Percentiles rank a stretch among this genome's conserved stretches.
Conservation (phyloP, 2,113 vertebrate genomes). For the Pomatorhinus ruficollis region DNA sequence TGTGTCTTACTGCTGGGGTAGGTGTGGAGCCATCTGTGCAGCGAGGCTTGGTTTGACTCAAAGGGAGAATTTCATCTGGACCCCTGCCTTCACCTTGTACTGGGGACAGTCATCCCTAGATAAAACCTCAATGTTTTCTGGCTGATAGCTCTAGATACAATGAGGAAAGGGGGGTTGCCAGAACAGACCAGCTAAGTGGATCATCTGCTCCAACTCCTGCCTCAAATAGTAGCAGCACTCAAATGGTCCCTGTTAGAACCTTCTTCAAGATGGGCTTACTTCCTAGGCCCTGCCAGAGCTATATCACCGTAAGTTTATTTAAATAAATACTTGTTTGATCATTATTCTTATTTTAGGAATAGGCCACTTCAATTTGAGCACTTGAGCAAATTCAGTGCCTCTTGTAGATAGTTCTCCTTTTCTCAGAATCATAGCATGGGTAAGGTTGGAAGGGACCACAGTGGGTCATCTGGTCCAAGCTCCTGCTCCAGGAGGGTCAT, state of each 20-base stretch:
- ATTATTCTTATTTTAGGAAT: not conserved
- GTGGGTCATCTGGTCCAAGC: not conserved
- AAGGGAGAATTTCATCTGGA: constrained; percentile 24
- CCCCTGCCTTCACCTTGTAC: not conserved
- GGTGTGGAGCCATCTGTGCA: constrained; percentile 42
- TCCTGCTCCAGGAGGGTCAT: not conserved
- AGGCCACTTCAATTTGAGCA: not conserved
- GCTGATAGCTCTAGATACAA: not conserved
- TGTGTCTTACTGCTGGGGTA: constrained; percentile 49
- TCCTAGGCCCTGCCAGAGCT: not conserved
- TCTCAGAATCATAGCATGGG: not conserved
- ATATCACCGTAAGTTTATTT: not conserved
- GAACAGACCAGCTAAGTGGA: not conserved
- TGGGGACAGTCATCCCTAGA: not conserved
- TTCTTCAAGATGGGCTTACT: not conserved
- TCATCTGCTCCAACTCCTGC: not conserved
- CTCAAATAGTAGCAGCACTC: not conserved
- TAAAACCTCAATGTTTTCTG: not conserved
- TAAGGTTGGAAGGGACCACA: not conserved
- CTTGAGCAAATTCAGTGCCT: not conserved
- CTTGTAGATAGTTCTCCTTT: not conserved
- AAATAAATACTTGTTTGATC: not conserved
- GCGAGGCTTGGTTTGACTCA: not conserved
- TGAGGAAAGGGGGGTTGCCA: not conserved
- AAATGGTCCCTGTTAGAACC: not conserved